Percentiles rank a stretch among this genome's conserved stretches.
phyloP scores from a whole-genome alignment of 1,140 invertebrate species.

The Aethina tumida region DNA sequence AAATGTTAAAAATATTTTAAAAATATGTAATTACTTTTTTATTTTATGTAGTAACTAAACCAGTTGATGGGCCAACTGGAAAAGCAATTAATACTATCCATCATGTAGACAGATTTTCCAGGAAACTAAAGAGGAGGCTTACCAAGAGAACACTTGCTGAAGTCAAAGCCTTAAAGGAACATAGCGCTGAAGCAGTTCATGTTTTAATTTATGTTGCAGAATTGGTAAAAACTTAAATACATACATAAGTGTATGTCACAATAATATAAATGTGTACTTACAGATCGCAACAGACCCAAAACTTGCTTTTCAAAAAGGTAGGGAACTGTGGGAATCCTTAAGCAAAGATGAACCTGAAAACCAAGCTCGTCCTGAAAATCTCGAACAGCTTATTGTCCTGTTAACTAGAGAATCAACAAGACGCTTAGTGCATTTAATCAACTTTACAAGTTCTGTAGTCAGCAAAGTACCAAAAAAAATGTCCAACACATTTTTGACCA shows the following conservation, averaged over 20 bases:
- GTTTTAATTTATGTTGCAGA: constrained; percentile 64
- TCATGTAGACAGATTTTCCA: constrained; percentile 60
- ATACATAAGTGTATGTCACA: not conserved
- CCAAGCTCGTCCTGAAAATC: constrained; percentile 61
- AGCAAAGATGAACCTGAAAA: constrained; percentile 72
- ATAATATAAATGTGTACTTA: constrained; percentile 9
- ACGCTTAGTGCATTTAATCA: constrained; percentile 63
- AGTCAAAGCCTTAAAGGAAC: constrained; percentile 63
- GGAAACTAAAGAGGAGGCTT: constrained; percentile 57
- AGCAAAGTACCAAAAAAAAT: constrained; percentile 43
- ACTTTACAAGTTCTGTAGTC: constrained; percentile 48
- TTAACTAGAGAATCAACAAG: constrained; percentile 62
- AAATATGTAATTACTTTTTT: constrained; percentile 4
- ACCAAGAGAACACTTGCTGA: constrained; percentile 63
- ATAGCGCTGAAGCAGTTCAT: constrained; percentile 66
- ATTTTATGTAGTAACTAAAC: constrained; percentile 9
- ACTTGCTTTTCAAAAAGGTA: constrained; percentile 59
- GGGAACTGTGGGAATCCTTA: constrained; percentile 56
- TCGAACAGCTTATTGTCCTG: constrained; percentile 65
- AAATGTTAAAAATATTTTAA: no score
- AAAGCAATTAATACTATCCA: constrained; percentile 60
- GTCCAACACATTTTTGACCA: constrained; percentile 11
- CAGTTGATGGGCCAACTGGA: constrained; percentile 28
- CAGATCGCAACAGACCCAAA: constrained; percentile 68
- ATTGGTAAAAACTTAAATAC: constrained; percentile 45